Conservation (phyloP, 1,140 invertebrate species). For the Portunus trituberculatus region DNA sequence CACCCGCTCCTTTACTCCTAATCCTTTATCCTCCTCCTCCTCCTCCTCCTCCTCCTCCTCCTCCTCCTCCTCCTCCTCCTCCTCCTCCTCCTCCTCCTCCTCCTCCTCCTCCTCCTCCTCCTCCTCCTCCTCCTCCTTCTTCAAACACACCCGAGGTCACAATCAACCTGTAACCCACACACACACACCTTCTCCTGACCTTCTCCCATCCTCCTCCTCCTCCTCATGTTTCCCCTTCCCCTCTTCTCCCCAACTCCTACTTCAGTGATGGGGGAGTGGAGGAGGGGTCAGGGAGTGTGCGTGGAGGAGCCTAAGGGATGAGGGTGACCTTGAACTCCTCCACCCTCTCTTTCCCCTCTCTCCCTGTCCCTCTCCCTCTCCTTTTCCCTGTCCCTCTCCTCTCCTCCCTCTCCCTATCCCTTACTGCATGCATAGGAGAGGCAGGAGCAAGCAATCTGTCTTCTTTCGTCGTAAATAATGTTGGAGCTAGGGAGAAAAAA, state of each 20-base stretch:
- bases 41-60: conserved; percentile 44
- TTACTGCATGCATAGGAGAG: neutral
- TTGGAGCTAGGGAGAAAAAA: neutral
- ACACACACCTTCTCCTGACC: neutral
- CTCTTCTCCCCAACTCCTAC: neutral
- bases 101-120: too few species aligned
- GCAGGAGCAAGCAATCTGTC: neutral
- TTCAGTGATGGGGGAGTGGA: neutral
- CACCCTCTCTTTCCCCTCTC: neutral
- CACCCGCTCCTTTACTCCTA: neutral
- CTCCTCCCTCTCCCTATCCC: neutral
- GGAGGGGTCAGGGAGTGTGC: neutral
- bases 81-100: neutral
- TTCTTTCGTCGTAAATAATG: neutral
- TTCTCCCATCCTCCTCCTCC: neutral
- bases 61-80: conserved; percentile 33
- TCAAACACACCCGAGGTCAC: too few species aligned
- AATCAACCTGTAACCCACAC: too few species aligned
- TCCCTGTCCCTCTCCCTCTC: neutral
- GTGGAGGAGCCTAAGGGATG: neutral
- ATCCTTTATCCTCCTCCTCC: neutral
- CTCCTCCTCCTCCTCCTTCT: too few species aligned
- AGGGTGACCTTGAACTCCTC: neutral
- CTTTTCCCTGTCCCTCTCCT: neutral
- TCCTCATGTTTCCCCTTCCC: neutral